Percentiles rank a stretch among this genome's conserved stretches.
These are phyloP conservation scores for Nesometra sesokonis DNA, from an alignment of 35 echinoderm and acorn worm species.

Conservation along the genomic window DNA sequence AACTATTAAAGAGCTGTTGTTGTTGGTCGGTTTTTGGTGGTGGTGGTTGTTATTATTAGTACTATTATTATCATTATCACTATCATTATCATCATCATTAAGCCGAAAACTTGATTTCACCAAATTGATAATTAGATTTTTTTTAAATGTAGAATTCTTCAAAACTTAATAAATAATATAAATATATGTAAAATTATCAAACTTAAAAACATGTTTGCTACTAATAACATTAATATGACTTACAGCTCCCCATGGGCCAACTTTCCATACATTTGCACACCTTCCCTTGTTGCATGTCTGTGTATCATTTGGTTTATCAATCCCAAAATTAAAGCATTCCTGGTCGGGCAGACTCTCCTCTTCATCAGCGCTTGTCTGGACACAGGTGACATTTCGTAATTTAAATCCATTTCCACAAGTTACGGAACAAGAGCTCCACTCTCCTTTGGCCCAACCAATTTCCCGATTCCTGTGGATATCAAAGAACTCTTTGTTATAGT, in stretches of 20 bases:
- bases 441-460: not conserved
- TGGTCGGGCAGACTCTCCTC: not conserved
- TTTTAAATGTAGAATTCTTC: no score
- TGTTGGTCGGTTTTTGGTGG: no score
- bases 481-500: no score
- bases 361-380: not conserved
- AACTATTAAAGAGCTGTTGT: no score
- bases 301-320: not conserved
- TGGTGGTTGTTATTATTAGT: no score
- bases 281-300: not conserved
- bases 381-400: not conserved
- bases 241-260: not conserved
- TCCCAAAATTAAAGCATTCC: not conserved
- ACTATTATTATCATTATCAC: no score
- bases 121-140: no score
- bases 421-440: not conserved
- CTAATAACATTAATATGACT: not conserved
- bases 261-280: not conserved
- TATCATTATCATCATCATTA: no score
- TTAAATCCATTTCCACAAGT: not conserved
- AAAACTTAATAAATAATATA: no score
- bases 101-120: no score
- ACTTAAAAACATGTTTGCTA: no score
- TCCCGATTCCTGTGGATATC: not conserved
- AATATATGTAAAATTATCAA: no score